Evolutionary conservation across 2,113 vertebrate species (phyloP).

Genomic region (Aptenodytes forsteri): DNA sequence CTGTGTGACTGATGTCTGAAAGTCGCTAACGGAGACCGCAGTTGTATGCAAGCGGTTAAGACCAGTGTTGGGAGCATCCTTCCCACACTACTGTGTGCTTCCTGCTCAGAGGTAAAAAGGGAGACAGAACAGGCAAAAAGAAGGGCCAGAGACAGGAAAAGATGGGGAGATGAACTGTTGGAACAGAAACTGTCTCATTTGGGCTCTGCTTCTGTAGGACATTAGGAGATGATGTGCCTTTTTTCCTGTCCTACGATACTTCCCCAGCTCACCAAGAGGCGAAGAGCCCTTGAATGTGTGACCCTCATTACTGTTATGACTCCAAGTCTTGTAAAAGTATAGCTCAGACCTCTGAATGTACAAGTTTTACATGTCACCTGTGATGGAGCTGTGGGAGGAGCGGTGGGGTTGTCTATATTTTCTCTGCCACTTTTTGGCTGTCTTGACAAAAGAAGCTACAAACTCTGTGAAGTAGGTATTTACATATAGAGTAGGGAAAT

Average conservation of each 20-base stretch:
- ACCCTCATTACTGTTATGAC: not conserved
- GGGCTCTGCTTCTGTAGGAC: not conserved
- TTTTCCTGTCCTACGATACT: not conserved
- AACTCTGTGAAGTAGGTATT: not conserved
- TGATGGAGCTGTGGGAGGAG: not conserved
- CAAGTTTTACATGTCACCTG: fast-evolving
- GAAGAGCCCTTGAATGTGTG: not conserved
- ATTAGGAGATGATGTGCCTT: not conserved
- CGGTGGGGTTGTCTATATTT: not conserved
- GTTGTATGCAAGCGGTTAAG: not conserved
- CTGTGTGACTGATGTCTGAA: not conserved
- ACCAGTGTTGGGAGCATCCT: not conserved
- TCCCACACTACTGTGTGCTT: not conserved
- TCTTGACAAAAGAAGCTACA: not conserved
- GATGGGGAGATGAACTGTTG: not conserved
- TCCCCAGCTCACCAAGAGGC: not conserved
- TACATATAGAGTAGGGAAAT: not conserved
- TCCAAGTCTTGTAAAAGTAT: not conserved
- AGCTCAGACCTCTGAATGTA: not conserved
- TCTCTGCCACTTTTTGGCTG: not conserved
- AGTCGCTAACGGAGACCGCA: not conserved
- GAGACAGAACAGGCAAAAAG: not conserved
- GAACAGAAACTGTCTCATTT: not conserved
- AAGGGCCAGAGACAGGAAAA: not conserved
- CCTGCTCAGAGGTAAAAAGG: not conserved